Conservation (phyloP, 2,797 vertebrate genomes). For the Adelosebastes latens region DNA sequence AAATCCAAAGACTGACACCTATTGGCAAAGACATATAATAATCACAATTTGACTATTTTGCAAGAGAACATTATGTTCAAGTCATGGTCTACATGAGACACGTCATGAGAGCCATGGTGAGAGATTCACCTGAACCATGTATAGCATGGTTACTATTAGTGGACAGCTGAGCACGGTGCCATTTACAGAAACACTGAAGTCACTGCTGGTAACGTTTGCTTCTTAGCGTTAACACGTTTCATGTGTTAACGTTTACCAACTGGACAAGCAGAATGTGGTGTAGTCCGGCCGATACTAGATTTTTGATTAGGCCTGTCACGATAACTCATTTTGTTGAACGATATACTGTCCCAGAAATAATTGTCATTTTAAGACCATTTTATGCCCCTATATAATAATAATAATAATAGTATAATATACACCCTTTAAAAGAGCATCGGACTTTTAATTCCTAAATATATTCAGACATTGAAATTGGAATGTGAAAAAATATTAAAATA, state of each 20-base stretch:
- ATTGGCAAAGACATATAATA: constrained; percentile 26
- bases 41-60: constrained; percentile 12
- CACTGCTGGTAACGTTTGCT: constrained; percentile 3
- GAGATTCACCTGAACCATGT: constrained; percentile 22
- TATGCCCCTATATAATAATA: neutral
- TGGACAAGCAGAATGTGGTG: neutral
- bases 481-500: neutral
- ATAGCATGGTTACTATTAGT: constrained; percentile 6
- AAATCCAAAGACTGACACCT: constrained; percentile 29
- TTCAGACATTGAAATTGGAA: neutral
- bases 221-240: neutral
- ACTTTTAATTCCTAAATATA: neutral
- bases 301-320: neutral
- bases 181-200: constrained; percentile 35
- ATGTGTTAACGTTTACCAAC: neutral
- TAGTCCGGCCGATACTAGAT: neutral
- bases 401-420: neutral
- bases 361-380: neutral
- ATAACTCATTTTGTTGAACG: neutral
- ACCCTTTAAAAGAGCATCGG: neutral
- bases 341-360: neutral
- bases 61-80: constrained; percentile 23
- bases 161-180: constrained; percentile 37
- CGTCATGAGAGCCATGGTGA: constrained; percentile 14
- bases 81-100: constrained; percentile 6